Conservation (phyloP, 1,140 invertebrate species). For the Galendromus occidentalis region DNA sequence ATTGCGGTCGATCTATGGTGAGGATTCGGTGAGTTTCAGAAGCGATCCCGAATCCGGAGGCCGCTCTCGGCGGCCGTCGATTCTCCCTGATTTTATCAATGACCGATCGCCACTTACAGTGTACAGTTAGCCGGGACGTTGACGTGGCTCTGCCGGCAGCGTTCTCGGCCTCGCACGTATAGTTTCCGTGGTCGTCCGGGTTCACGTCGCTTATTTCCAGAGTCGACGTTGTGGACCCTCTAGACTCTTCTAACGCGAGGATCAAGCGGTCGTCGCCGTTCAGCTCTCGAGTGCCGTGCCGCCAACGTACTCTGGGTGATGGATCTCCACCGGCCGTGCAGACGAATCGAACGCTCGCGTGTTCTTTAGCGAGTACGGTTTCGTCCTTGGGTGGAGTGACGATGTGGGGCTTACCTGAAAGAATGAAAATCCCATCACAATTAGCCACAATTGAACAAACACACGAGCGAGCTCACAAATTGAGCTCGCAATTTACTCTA, state of each 20-base stretch:
- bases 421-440: background rate
- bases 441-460: no score
- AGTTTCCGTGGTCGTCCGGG: slow-evolving; percentile 59
- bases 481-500: no score
- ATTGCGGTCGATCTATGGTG: background rate
- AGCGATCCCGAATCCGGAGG: no score
- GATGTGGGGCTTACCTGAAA: background rate
- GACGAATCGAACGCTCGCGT: background rate
- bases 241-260: background rate
- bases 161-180: slow-evolving; percentile 64
- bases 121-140: slow-evolving; percentile 53
- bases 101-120: no score
- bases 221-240: background rate
- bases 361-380: background rate
- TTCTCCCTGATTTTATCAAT: no score
- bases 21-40: no score
- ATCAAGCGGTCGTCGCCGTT: background rate
- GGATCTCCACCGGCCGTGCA: background rate
- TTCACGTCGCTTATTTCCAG: slow-evolving; percentile 60
- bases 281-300: background rate
- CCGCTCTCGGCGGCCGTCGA: no score
- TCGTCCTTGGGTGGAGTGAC: background rate
- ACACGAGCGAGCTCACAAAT: no score
- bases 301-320: background rate
- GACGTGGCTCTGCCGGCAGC: slow-evolving; percentile 51